Evolutionary conservation across 2,113 vertebrate genomes (phyloP).

Genomic region (Orientallactaga bullata): DNA sequence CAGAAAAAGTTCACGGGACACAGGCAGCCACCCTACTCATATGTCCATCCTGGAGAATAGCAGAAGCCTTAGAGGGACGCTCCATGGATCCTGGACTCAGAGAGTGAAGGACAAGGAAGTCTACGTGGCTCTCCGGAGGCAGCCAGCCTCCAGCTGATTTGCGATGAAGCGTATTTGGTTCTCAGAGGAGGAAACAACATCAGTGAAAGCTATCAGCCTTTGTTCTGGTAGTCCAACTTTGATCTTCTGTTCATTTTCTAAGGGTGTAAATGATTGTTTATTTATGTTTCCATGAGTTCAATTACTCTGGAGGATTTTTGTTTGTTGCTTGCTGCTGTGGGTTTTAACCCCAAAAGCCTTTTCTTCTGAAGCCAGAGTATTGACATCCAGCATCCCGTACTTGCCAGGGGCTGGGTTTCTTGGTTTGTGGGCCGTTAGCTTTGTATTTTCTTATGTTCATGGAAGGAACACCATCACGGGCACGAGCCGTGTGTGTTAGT

Average conservation of each 20-base stretch:
- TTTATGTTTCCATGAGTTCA: constrained; percentile 51
- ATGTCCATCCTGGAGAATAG: no score
- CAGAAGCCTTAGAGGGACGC: no score
- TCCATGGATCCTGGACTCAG: no score
- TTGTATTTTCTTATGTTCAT: not conserved
- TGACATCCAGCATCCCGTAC: not conserved
- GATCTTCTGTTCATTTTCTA: constrained; percentile 67
- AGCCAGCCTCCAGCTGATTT: no score
- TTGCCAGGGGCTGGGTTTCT: not conserved
- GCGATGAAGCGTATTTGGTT: no score
- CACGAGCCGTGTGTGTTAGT: not conserved
- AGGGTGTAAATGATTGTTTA: constrained; percentile 71
- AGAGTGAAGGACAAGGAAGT: no score
- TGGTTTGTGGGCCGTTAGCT: not conserved
- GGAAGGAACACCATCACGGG: not conserved
- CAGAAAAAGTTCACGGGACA: no score
- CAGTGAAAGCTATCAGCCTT: not conserved
- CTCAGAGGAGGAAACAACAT: no score
- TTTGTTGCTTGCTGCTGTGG: constrained; percentile 64
- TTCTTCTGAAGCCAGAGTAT: constrained; percentile 57
- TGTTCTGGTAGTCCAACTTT: constrained; percentile 78
- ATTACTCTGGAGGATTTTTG: constrained; percentile 14
- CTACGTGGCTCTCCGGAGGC: no score
- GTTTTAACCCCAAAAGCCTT: constrained; percentile 68
- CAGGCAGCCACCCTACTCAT: no score